A percentile compares a stretch with the other conserved stretches of the same genome.
phyloP scores from a whole-genome alignment of 2,113 vertebrate species.

The Acinonyx jubatus region DNA sequence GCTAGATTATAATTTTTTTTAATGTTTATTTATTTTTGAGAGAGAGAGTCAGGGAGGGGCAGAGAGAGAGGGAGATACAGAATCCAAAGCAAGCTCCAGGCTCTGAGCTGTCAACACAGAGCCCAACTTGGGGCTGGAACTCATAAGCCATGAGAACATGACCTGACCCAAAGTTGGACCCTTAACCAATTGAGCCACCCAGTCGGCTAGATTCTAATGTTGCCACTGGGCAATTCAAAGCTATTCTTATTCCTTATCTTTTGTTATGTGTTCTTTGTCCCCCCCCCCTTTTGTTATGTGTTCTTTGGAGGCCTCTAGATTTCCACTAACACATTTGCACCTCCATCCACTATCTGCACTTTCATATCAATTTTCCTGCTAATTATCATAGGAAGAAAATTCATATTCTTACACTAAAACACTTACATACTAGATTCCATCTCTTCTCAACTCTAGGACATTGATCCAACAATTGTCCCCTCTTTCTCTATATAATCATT shows the following conservation, averaged over 20 bases:
- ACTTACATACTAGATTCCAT: background rate
- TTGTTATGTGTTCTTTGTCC: background rate
- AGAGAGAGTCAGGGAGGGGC: too few relatives aligned
- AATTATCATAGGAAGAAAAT: conserved; percentile 7
- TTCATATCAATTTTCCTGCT: background rate
- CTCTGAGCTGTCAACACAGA: too few relatives aligned
- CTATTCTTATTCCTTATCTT: background rate
- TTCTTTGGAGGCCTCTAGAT: background rate
- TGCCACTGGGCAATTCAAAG: background rate
- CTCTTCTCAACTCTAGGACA: background rate
- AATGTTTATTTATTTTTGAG: too few relatives aligned
- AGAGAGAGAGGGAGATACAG: too few relatives aligned
- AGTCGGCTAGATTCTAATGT: background rate
- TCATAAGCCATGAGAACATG: too few relatives aligned
- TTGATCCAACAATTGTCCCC: background rate
- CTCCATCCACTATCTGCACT: background rate
- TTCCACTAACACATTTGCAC: background rate
- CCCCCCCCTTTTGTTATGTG: background rate
- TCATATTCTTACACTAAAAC: background rate
- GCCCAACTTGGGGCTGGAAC: too few relatives aligned
- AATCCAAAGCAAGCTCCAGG: too few relatives aligned
- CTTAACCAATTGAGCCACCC: too few relatives aligned
- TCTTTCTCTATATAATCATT: background rate
- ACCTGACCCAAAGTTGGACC: too few relatives aligned
- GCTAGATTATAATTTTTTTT: background rate